Conservation (phyloP, 2,113 vertebrate genomes). For the Nothoprocta pentlandii region DNA sequence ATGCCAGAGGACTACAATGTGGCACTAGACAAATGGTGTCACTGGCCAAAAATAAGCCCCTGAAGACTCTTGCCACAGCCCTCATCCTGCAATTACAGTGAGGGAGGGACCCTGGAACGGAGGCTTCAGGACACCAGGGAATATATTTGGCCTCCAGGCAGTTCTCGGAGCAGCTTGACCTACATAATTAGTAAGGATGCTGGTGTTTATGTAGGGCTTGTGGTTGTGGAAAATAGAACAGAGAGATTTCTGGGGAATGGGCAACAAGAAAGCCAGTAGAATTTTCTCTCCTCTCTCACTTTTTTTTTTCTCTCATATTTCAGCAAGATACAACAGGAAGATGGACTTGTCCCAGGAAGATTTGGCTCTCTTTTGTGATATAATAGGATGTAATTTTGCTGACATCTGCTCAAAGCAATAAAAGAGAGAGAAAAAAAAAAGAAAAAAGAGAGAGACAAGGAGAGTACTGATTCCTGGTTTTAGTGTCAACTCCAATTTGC, state of each 20-base stretch:
- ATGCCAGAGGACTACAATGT: background rate
- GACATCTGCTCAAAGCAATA: background rate
- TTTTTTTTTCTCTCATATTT: too few relatives aligned
- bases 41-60: constrained; percentile 44
- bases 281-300: background rate
- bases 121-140: background rate
- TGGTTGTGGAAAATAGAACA: constrained; percentile 52
- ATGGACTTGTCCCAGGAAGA: background rate
- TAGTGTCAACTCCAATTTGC: background rate
- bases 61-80: constrained; percentile 9
- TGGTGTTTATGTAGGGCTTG: constrained; percentile 22
- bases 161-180: constrained; percentile 45
- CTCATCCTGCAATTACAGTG: constrained; percentile 49
- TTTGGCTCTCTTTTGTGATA: background rate
- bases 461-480: background rate
- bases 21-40: background rate
- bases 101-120: background rate
- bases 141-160: constrained; percentile 32
- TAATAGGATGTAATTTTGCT: background rate
- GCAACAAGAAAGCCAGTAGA: constrained; percentile 9
- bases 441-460: background rate
- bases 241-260: background rate
- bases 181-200: constrained; percentile 38
- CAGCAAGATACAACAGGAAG: background rate
- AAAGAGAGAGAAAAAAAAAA: background rate